A percentile compares a stretch with the other conserved stretches of the same genome.
Conservation (phyloP, 2,113 vertebrate genomes). For the Microtus montanus region DNA sequence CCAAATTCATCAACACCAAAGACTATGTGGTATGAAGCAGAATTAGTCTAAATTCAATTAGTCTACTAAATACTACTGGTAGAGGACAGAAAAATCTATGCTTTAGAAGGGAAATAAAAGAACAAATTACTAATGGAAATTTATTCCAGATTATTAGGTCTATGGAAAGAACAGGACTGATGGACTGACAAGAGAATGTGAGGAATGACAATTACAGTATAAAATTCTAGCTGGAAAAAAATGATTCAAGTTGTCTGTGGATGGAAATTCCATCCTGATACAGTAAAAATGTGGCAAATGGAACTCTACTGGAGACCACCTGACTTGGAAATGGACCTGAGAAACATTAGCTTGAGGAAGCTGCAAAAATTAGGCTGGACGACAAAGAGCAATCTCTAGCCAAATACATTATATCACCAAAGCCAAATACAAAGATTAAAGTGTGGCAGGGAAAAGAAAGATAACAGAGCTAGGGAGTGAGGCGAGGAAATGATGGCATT, state of each 20-base stretch:
- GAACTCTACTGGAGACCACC: slow-evolving; percentile 14
- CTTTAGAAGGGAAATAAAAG: slow-evolving; percentile 2
- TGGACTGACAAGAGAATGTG: not conserved
- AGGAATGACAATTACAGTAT: slow-evolving; percentile 32
- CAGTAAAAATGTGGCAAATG: slow-evolving; percentile 56
- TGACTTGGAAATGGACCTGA: slow-evolving; percentile 64
- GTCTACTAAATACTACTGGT: not conserved
- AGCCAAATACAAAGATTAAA: slow-evolving; percentile 37
- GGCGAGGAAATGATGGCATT: slow-evolving; percentile 33
- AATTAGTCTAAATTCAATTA: not conserved
- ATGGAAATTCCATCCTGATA: slow-evolving; percentile 60
- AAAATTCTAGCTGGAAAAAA: slow-evolving; percentile 46
- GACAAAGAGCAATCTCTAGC: slow-evolving; percentile 17
- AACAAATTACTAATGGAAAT: slow-evolving; percentile 34
- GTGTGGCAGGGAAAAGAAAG: not conserved
- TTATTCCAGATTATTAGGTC: not conserved
- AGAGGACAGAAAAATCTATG: not conserved
- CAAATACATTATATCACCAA: slow-evolving; percentile 24
- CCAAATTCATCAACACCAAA: slow-evolving; percentile 16
- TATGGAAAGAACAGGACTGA: slow-evolving; percentile 9
- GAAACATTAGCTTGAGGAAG: slow-evolving; percentile 45
- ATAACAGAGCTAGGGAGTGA: not conserved
- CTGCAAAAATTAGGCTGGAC: slow-evolving; percentile 17
- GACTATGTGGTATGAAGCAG: not conserved
- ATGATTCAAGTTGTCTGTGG: slow-evolving; percentile 42